Conservation (phyloP, 2,797 vertebrate genomes). For the Aselliscus stoliczkanus region DNA sequence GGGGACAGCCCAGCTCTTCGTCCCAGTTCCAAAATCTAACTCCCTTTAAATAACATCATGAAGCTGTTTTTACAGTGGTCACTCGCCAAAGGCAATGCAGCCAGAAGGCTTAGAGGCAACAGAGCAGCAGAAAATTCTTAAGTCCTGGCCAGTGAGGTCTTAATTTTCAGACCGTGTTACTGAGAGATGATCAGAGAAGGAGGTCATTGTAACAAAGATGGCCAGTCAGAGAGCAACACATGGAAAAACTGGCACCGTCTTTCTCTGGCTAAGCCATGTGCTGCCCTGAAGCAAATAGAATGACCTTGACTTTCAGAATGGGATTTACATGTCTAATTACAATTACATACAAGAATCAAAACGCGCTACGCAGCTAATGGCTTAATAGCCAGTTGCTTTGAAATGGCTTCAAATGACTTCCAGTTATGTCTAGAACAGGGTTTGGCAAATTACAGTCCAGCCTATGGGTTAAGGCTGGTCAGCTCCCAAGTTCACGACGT, state of each 20-base stretch:
- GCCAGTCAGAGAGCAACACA: background rate
- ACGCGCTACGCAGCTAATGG: background rate
- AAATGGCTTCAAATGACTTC: constrained; percentile 24
- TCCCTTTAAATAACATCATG: background rate
- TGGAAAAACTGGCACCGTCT: background rate
- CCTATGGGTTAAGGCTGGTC: background rate
- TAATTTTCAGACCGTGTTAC: background rate
- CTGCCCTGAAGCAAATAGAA: background rate
- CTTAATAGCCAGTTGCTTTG: constrained; percentile 19
- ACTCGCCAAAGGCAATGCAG: background rate
- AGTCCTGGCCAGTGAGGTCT: background rate
- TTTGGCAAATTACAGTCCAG: background rate
- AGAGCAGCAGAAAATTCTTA: background rate
- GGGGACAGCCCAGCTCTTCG: background rate
- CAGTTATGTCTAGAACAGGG: background rate
- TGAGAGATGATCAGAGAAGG: background rate
- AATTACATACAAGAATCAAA: background rate
- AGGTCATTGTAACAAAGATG: background rate
- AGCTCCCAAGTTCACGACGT: background rate
- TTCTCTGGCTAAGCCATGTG: background rate
- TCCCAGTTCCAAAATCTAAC: background rate
- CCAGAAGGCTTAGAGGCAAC: background rate
- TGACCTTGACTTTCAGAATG: background rate
- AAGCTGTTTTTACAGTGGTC: background rate
- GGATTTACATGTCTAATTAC: background rate